Conservation (phyloP, 2,797 vertebrate species). For the Philypnodon macrostomus region DNA sequence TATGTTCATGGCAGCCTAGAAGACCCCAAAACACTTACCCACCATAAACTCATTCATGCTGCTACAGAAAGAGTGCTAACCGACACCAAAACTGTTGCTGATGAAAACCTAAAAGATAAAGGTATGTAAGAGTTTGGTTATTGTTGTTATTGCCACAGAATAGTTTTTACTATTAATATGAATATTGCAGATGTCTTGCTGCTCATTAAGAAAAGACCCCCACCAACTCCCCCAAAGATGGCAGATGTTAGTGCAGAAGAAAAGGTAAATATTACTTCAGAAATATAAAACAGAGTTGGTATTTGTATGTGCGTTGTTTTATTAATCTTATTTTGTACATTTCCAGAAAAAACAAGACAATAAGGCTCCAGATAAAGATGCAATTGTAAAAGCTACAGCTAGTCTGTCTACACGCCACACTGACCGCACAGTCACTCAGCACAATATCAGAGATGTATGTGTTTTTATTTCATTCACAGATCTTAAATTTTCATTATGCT, state of each 20-base stretch:
- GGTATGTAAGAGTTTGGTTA: conserved; percentile 65
- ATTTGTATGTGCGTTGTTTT: background rate
- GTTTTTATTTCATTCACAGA: background rate
- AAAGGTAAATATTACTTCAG: conserved; percentile 75
- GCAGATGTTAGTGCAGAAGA: conserved; percentile 89
- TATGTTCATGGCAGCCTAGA: conserved; percentile 89
- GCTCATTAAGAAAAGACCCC: conserved; percentile 89
- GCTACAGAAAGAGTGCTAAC: conserved; percentile 90
- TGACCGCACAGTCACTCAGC: conserved; percentile 87
- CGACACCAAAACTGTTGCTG: conserved; percentile 86
- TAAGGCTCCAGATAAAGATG: conserved; percentile 95
- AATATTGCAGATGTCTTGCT: conserved; percentile 84
- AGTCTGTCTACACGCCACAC: conserved; percentile 81
- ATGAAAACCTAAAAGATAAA: conserved; percentile 91
- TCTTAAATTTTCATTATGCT: no score
- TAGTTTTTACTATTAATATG: background rate
- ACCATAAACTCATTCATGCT: conserved; percentile 92
- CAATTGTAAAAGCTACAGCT: conserved; percentile 90
- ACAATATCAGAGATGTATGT: conserved; percentile 94
- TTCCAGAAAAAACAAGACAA: conserved; percentile 92
- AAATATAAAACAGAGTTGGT: background rate
- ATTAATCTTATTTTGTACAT: background rate
- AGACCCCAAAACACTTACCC: conserved; percentile 92
- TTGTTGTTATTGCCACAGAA: background rate
- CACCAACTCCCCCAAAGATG: conserved; percentile 85